A percentile compares a stretch with the other conserved stretches of the same genome.
Evolutionary conservation across 1,140 invertebrate species (phyloP).

Genomic region (Teleopsis dalmanni): DNA sequence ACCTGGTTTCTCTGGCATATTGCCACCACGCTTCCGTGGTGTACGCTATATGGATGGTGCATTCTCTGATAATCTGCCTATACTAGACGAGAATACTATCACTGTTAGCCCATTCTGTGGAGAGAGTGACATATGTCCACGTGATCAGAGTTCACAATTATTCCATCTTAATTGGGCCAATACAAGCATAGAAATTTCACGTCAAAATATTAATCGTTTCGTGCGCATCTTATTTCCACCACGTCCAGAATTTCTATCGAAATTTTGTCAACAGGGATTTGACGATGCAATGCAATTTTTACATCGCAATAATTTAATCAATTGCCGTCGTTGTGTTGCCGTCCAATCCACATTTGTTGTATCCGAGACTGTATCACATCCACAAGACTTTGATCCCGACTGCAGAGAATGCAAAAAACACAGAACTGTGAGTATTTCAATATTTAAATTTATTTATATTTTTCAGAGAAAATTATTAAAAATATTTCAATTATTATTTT

Average conservation of each 20-base stretch:
- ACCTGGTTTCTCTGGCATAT: constrained; percentile 89
- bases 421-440: constrained; percentile 56
- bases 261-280: constrained; percentile 97
- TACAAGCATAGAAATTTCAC: constrained; percentile 88
- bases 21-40: constrained; percentile 84
- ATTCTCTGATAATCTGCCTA: constrained; percentile 91
- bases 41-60: constrained; percentile 94
- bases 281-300: constrained; percentile 91
- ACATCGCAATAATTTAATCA: constrained; percentile 83
- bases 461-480: neutral
- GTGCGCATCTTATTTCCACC: constrained; percentile 90
- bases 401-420: constrained; percentile 77
- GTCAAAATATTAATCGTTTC: constrained; percentile 88
- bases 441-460: neutral
- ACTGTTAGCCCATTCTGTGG: constrained; percentile 97
- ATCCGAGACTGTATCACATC: constrained; percentile 55
- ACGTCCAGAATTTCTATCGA: constrained; percentile 82
- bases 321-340: constrained; percentile 73
- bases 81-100: constrained; percentile 89
- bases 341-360: constrained; percentile 75
- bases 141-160: constrained; percentile 77
- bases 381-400: constrained; percentile 69
- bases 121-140: constrained; percentile 95
- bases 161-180: constrained; percentile 87
- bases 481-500: constrained; percentile 17